Percentiles rank a stretch among this genome's conserved stretches.
Evolutionary conservation across 2,888 invertebrate genomes (phyloP).

Genomic region (Dermolepida albohirtum): DNA sequence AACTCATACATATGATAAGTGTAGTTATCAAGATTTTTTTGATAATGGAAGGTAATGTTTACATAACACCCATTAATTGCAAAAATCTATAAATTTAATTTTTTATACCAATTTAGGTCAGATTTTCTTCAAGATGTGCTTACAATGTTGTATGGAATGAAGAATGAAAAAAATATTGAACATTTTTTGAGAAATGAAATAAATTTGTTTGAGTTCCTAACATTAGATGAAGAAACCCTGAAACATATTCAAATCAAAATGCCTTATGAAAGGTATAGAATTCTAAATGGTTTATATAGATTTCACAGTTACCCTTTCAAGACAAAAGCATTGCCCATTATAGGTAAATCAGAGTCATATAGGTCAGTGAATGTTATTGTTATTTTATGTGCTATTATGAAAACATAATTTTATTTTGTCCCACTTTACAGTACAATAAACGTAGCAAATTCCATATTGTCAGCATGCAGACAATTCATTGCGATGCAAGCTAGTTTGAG

Average conservation of each 20-base stretch:
- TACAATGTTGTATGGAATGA: constrained; percentile 71
- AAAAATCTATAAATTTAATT: not conserved
- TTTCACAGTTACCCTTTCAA: constrained; percentile 73
- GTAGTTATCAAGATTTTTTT: constrained; percentile 45
- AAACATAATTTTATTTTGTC: not conserved
- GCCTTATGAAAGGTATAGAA: constrained; percentile 71
- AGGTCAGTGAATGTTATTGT: constrained; percentile 53
- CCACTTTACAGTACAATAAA: constrained; percentile 68
- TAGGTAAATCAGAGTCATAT: constrained; percentile 63
- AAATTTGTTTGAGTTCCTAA: constrained; percentile 69
- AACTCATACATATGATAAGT: constrained; percentile 11
- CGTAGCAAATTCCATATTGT: constrained; percentile 68
- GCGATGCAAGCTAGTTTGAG: constrained; percentile 70
- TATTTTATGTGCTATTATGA: not conserved
- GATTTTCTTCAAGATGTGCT: constrained; percentile 69
- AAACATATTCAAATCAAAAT: constrained; percentile 70
- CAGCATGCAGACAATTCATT: constrained; percentile 70
- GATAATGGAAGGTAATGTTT: constrained; percentile 30
- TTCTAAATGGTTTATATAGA: constrained; percentile 68
- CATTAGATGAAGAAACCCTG: constrained; percentile 71
- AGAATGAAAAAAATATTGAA: constrained; percentile 67
- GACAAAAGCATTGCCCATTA: constrained; percentile 61
- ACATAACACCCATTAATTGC: not conserved
- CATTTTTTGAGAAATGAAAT: constrained; percentile 67
- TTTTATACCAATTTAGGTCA: constrained; percentile 61